Evolutionary conservation across 2,113 vertebrate species (phyloP), one percentile per base, ranked within the genome.

Genomic region (Carassius carassius): DNA sequence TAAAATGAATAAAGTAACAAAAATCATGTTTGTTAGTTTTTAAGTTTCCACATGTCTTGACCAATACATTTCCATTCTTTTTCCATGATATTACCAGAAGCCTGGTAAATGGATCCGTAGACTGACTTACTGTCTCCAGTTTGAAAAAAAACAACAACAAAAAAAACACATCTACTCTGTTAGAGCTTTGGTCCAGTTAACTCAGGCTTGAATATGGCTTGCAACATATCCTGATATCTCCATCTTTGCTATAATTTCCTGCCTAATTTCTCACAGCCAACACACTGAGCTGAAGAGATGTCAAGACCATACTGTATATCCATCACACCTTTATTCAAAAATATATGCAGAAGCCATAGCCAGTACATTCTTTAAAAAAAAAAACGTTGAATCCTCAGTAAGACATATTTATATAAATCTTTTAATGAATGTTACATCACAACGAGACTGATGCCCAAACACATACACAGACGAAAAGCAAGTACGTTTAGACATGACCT

Each of bases 401-500:
- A 70, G 67, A 23, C 2, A 35, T 14, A 62, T 60, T 60, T 41
- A 78, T 29, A 60, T 37, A 37, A 2, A 35, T 13, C 19, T 60
- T 78, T 60, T 41, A 35, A 56, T 54, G 74, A 77, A 70, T 47
- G 49, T 49, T 76, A 23, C 5, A 51, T 84, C 79, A 79, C 60
- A 49, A 16, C 3, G 4, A 23, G 41, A 58, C 76, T 54, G 44
- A 37, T 21, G 25, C 35, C 16, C 84, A 32, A 32, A 21, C 56
- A 49, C 77, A 47, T 25, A 67, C 47, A 77, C 79, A 78, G 51
- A 54, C 11, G 9, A 63, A 63, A 60, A 63, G 60, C 60, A 23
- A 78, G 32, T 41, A 80, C 56, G 83, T 87, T 78, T 73, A 47
- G 25, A 3, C 81, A 17, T 81, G 72, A 82, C 72, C 86, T 83